Percentiles rank a stretch among this genome's conserved stretches.
Evolutionary conservation across 2,113 vertebrate species (phyloP).

Genomic region (Climacteris rufus): DNA sequence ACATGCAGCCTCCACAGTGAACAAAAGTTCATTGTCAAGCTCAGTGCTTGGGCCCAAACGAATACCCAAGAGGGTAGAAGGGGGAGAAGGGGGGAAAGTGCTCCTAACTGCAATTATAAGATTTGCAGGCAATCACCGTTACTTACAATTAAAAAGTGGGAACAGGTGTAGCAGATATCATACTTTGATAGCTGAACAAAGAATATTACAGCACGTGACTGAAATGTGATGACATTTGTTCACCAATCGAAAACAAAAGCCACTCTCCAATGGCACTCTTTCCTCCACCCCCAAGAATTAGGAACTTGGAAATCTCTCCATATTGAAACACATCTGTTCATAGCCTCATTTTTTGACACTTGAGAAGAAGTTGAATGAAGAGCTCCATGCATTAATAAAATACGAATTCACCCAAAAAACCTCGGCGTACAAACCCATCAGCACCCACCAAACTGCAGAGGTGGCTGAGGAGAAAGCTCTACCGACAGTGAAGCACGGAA

Average conservation of each 20-base stretch:
- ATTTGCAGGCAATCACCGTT: slow-evolving; percentile 32
- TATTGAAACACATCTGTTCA: slow-evolving; percentile 64
- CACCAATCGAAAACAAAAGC: slow-evolving; percentile 76
- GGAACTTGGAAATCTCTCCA: slow-evolving; percentile 75
- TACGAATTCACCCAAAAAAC: slow-evolving; percentile 23
- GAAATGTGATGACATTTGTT: slow-evolving; percentile 77
- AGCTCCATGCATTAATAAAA: slow-evolving; percentile 44
- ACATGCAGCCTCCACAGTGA: slow-evolving; percentile 22
- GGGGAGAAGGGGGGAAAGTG: neutral
- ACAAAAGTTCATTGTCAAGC: slow-evolving; percentile 74
- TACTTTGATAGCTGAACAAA: slow-evolving; percentile 76
- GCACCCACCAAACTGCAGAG: slow-evolving; percentile 52
- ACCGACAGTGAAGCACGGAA: slow-evolving; percentile 49
- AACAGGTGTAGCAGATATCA: slow-evolving; percentile 61
- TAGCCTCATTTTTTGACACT: slow-evolving; percentile 68
- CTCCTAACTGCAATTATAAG: neutral
- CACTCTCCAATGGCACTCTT: slow-evolving; percentile 65
- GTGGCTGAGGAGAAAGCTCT: slow-evolving; percentile 33
- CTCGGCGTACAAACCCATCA: slow-evolving; percentile 29
- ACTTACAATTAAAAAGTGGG: slow-evolving; percentile 61
- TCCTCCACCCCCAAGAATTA: slow-evolving; percentile 70
- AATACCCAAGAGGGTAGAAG: neutral
- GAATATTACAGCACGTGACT: slow-evolving; percentile 75
- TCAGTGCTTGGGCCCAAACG: slow-evolving; percentile 61
- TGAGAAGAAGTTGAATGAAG: slow-evolving; percentile 56